Evolutionary conservation across 2,888 invertebrate genomes (phyloP).

Genomic region (Agrilus cyanescens): DNA sequence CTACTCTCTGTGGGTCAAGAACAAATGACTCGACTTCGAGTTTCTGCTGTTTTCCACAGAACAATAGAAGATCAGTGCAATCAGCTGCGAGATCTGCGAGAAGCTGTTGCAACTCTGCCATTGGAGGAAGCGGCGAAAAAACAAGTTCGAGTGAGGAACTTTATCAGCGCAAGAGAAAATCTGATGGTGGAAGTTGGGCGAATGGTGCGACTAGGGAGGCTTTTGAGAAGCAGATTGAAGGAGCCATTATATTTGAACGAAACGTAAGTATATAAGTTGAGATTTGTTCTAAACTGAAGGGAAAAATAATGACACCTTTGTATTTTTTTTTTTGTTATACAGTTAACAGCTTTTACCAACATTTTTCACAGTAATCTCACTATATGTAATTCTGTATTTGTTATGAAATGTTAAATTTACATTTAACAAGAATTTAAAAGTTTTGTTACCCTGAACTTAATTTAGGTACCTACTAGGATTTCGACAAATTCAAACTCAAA

Average conservation of each 20-base stretch:
- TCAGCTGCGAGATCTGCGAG: slow-evolving; percentile 47
- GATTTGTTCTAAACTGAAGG: too few relatives aligned
- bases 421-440: too few relatives aligned
- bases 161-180: slow-evolving; percentile 48
- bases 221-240: slow-evolving; percentile 51
- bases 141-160: slow-evolving; percentile 39
- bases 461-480: too few relatives aligned
- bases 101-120: slow-evolving; percentile 40
- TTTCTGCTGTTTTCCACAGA: slow-evolving; percentile 64
- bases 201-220: slow-evolving; percentile 56
- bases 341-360: too few relatives aligned
- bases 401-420: too few relatives aligned
- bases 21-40: slow-evolving; percentile 61
- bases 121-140: slow-evolving; percentile 36
- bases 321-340: too few relatives aligned
- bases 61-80: slow-evolving; percentile 53
- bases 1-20: slow-evolving; percentile 60
- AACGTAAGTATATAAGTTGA: slow-evolving; percentile 11
- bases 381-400: too few relatives aligned
- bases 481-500: too few relatives aligned
- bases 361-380: too few relatives aligned
- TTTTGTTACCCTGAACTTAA: too few relatives aligned
- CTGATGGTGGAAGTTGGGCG: slow-evolving; percentile 58
- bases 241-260: slow-evolving; percentile 41
- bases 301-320: too few relatives aligned